These are phyloP conservation scores for Drosophila setosimentum DNA, from an alignment of 2,888 invertebrate species.

Conservation along the genomic window DNA sequence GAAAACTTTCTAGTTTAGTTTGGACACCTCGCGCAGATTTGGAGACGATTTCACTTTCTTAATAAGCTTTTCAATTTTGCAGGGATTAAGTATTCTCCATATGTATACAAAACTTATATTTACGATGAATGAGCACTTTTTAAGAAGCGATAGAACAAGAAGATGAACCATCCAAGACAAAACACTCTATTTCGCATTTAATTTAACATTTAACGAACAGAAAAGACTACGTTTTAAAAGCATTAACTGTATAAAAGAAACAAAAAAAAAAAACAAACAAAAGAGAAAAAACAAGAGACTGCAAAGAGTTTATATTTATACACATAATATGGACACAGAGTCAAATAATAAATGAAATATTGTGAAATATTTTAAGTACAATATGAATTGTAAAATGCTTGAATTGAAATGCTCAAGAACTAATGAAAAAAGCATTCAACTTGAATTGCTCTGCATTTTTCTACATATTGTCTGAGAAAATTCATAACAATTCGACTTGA, in stretches of 20 bases:
- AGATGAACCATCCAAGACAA: slow-evolving; percentile 9
- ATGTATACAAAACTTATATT: slow-evolving; percentile 41
- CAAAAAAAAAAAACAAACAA: slow-evolving; percentile 16
- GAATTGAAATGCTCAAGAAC: background rate
- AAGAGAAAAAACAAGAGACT: slow-evolving; percentile 63
- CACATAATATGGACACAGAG: slow-evolving; percentile 27
- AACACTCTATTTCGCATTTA: slow-evolving; percentile 45
- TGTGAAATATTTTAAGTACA: slow-evolving; percentile 44
- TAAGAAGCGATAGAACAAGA: background rate
- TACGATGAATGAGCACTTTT: slow-evolving; percentile 17
- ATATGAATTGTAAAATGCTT: slow-evolving; percentile 21
- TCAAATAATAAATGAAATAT: slow-evolving; percentile 37
- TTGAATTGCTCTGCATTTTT: slow-evolving; percentile 21
- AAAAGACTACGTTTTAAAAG: slow-evolving; percentile 79
- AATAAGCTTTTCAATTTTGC: slow-evolving; percentile 61
- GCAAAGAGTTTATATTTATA: slow-evolving; percentile 55
- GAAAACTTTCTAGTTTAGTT: slow-evolving; percentile 55
- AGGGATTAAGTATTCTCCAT: slow-evolving; percentile 76
- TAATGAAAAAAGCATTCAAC: slow-evolving; percentile 1
- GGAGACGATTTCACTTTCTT: slow-evolving; percentile 41
- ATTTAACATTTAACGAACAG: slow-evolving; percentile 46
- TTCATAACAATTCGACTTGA: slow-evolving; percentile 26
- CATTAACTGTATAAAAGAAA: slow-evolving; percentile 54
- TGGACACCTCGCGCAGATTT: slow-evolving; percentile 61
- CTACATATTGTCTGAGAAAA: background rate